Evolutionary conservation across 2,888 invertebrate species (phyloP).

Genomic region (Steinernema hermaphroditum): DNA sequence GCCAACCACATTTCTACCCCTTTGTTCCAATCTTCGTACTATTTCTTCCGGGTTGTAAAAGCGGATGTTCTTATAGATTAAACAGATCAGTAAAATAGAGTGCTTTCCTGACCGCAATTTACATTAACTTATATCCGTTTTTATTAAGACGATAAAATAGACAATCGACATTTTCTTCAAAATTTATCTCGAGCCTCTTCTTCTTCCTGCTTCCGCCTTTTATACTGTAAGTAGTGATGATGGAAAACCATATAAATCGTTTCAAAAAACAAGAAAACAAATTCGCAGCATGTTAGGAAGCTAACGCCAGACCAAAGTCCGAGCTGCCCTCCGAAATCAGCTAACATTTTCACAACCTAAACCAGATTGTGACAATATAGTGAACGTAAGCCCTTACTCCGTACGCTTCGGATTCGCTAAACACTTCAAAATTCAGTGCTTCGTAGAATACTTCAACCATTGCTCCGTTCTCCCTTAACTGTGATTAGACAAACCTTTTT

Average conservation of each 20-base stretch:
- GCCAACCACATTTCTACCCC: neutral
- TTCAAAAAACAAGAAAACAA: slow-evolving; percentile 55
- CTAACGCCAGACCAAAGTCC: slow-evolving; percentile 63
- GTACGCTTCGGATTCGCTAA: slow-evolving; percentile 61
- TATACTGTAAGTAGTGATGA: slow-evolving; percentile 43
- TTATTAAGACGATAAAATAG: no score
- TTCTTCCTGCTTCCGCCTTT: slow-evolving; percentile 3
- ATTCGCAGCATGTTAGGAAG: slow-evolving; percentile 62
- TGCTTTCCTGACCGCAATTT: no score
- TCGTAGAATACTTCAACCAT: slow-evolving; percentile 65
- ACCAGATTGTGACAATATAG: slow-evolving; percentile 20
- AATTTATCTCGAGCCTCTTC: slow-evolving; percentile 1
- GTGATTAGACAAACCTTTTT: neutral
- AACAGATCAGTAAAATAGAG: no score
- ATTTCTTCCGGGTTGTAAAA: no score
- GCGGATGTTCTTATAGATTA: no score
- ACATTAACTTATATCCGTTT: no score
- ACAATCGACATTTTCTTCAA: neutral
- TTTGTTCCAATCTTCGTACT: no score
- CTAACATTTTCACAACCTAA: slow-evolving; percentile 63
- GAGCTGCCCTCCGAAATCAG: slow-evolving; percentile 57
- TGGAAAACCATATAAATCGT: slow-evolving; percentile 52
- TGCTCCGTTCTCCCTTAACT: slow-evolving; percentile 62
- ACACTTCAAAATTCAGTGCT: slow-evolving; percentile 60
- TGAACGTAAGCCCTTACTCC: slow-evolving; percentile 45